Base-by-base conservation (phyloP, 2,113 vertebrate species). In the Coreoperca whiteheadi region DNA sequence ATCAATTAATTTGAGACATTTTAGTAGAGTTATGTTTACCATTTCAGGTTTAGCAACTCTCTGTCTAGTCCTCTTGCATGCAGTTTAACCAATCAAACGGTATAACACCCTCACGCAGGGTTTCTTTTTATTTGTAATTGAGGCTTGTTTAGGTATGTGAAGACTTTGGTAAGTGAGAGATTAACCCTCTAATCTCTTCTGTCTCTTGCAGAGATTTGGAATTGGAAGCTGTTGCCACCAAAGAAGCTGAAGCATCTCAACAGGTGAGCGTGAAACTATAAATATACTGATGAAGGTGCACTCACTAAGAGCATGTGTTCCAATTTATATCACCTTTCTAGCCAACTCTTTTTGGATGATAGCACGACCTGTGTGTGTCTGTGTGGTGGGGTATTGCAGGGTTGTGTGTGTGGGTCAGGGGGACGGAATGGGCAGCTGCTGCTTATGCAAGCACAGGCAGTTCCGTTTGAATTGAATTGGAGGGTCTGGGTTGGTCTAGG, bases 151-250 rank as follows among this genome's bases (percentile, higher is more conserved):
- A 43, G 4, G 39, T 60, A 16, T 6, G 56, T 21, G 25, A 34
- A 9, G 1, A 8, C 25, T 60, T 39, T 51, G 25, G 18, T 28
- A 16, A 53, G 30, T 30, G 28, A 39, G 46, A 46, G 15, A 43
- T 63, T 56, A 69, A 80, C 1, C 11, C 9, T 67, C 8, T 34
- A 34, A 74, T 71, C 7, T 69, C 18, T 28, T 63, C 2, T 51
- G 54, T 79, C 6, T 81, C 20, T 90, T 88, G 69, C 92, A 97
- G 96, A 98, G 97, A 97, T 95, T 98, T 92, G 97, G 97, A 97
- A 95, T 98, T 97, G 98, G 96, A 99, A 97, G 97, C 97, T 97
- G 96, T 97, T 97, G 97, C 96, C 96, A 99, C 98, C 98, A 99
- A 99, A 99, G 98, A 99, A 97, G 94, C 95, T 93, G 96, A 97